Evolutionary conservation across 1,140 invertebrate genomes (phyloP), one percentile per base, ranked within the genome.

Genomic region (Cecropterus lyciades): DNA sequence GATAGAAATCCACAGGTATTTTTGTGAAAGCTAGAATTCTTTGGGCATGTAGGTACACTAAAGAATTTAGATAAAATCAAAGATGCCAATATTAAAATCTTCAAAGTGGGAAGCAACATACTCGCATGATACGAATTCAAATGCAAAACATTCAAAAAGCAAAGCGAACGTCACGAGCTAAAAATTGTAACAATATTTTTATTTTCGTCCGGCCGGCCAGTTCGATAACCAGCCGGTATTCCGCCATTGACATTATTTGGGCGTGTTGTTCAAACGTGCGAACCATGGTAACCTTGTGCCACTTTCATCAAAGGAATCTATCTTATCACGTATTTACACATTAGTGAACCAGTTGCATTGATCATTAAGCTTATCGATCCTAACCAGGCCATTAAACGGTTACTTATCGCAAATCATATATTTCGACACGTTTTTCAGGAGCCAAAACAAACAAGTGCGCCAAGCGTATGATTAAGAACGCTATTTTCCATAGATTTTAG

Each of bases 201-300:
- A 45, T 45, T 57, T 53, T 45, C 20, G n/a, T 20, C 40, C n/a
- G 27, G 9, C 6, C 30, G 30, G 17, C 45, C 64, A 49, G 66
- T 73, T 73, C 57, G 55, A 75, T 71, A 73, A 70, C 67, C 56
- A 37, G 48, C 51, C 13, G 33, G 30, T 43, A 16, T 62, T 30
- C 49, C 30, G 74, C 60, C 69, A 73, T 80, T 80, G 75, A 75
- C 74, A 81, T 70, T 81, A 74, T 77, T 79, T 73, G 66, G 62
- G 71, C 51, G 65, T 71, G 73, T 71, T 73, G 53, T 69, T 67
- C 65, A 63, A 64, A 69, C 65, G 65, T 67, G 69, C 73, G 45
- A 72, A 71, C 65, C 66, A 49, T 45, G 43, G 11, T 67, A 67
- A 72, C 76, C 79, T 81, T 81, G 76, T 63, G 30, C 72, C 13